These are phyloP conservation scores for Bilobella aurantiaca DNA, from an alignment of 1,140 invertebrate species.

Conservation along the genomic window DNA sequence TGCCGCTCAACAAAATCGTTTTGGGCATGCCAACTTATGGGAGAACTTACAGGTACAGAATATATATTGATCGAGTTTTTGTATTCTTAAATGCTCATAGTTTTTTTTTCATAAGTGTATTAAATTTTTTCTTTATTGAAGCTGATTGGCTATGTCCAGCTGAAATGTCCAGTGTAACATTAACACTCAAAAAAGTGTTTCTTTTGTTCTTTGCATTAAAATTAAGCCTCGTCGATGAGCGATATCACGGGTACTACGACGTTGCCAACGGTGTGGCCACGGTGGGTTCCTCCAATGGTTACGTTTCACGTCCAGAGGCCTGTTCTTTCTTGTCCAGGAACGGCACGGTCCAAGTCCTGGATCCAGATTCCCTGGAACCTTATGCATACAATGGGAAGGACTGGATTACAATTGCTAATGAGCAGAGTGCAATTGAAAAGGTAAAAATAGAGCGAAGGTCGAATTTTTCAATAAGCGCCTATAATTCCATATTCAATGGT, in stretches of 20 bases:
- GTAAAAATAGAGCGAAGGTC: constrained; percentile 40
- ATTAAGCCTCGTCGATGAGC: constrained; percentile 54
- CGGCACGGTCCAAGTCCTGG: constrained; percentile 47
- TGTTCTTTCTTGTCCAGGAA: constrained; percentile 54
- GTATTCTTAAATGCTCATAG: no score
- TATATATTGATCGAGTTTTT: no score
- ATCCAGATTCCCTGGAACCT: constrained; percentile 60
- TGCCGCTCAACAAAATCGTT: constrained; percentile 70
- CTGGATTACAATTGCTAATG: constrained; percentile 83
- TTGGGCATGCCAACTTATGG: constrained; percentile 85
- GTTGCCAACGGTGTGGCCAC: constrained; percentile 57
- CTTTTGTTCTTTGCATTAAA: constrained; percentile 18
- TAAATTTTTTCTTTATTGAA: no score
- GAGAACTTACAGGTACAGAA: constrained; percentile 57
- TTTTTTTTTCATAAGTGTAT: no score
- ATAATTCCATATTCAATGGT: no score
- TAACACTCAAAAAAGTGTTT: background rate
- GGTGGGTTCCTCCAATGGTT: constrained; percentile 57
- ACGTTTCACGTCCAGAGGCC: constrained; percentile 55
- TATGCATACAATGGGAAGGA: constrained; percentile 62
- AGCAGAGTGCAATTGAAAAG: constrained; percentile 60
- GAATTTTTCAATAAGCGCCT: no score
- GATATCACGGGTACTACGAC: constrained; percentile 55
- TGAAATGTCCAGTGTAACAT: no score
- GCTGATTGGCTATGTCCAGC: no score